phyloP scores from a whole-genome alignment of 2,888 invertebrate genomes.

The Pristionchus japonicus region DNA sequence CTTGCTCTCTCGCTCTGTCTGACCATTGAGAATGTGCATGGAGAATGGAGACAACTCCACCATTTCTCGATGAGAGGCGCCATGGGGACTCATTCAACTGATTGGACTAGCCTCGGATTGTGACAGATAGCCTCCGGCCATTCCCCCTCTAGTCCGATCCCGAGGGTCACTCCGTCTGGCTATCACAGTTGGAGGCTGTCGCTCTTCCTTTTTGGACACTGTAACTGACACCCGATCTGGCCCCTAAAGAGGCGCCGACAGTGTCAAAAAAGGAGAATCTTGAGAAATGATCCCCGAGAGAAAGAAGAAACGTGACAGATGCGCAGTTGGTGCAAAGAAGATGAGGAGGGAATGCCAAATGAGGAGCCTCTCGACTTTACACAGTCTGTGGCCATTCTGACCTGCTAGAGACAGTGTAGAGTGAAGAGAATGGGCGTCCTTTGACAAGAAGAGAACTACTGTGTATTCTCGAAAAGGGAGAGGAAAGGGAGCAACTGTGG shows the following conservation, averaged over 20 bases:
- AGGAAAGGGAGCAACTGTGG: not conserved
- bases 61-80: too few relatives aligned
- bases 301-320: constrained; percentile 27
- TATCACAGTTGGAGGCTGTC: not conserved
- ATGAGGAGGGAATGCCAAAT: not conserved
- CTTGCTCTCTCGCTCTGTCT: too few relatives aligned
- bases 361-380: not conserved
- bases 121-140: not conserved
- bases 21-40: too few relatives aligned
- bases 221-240: not conserved
- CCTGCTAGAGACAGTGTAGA: not conserved
- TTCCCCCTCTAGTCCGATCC: not conserved
- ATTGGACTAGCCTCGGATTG: not conserved
- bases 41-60: too few relatives aligned
- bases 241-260: not conserved
- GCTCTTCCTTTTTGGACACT: not conserved
- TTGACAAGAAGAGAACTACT: not conserved
- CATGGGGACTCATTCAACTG: constrained; percentile 15
- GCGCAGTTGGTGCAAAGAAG: not conserved
- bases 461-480: not conserved
- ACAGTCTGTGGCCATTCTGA: not conserved
- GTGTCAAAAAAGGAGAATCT: not conserved
- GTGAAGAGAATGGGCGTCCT: not conserved
- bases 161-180: not conserved
- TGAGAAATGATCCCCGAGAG: not conserved